Evolutionary conservation across 92 coral and sea anemone genomes (phyloP), one percentile per base, ranked within the genome.

Genomic region (Parazoanthus atlanticus): DNA sequence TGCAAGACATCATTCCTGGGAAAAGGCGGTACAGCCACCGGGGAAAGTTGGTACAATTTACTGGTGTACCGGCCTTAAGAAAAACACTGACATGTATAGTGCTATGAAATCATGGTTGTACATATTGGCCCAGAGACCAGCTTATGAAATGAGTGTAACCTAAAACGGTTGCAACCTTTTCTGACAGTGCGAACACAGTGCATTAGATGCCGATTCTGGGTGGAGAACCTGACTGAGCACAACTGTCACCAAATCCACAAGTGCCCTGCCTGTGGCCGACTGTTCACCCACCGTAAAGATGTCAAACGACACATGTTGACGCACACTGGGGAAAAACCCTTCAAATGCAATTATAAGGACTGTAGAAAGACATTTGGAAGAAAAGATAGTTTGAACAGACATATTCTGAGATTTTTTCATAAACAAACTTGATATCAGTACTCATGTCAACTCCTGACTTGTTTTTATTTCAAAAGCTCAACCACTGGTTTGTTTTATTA

Each of bases 311-410:
- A 84, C 87, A 84, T 84, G 87, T 30, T 70, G 41, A 84, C 78
- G 41, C 87, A 84, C 58, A 69, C 87, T 41, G 87, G 87, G 65
- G 87, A 84, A 46, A 84, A 84, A 31, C 87, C 87, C 23, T 84
- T 41, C 65, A 84, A 46, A 46, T 84, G 87, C 87, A 84, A 52
- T 71, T 71, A 28, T 41, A 73, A 70, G 54, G 77, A 54, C 31
- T 84, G 87, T 30, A 73, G 34, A 28, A 84, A 84, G 65, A 73
- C 33, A 38, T 84, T 84, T 84, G 87, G 78, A 84, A 84, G 87
- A 84, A 84, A 73, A 49, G 87, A 84, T 70, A 84, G 77, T 84
- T 49, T 84, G 78, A 71, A 29, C 41, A 84, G 87, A 84, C 87
- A 84, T 31, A 29, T 72, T 72, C 65, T 70, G 78, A 79, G 87